Evolutionary conservation across 2,113 vertebrate species (phyloP), one percentile per base, ranked within the genome.

Genomic region (Sceloporus undulatus): DNA sequence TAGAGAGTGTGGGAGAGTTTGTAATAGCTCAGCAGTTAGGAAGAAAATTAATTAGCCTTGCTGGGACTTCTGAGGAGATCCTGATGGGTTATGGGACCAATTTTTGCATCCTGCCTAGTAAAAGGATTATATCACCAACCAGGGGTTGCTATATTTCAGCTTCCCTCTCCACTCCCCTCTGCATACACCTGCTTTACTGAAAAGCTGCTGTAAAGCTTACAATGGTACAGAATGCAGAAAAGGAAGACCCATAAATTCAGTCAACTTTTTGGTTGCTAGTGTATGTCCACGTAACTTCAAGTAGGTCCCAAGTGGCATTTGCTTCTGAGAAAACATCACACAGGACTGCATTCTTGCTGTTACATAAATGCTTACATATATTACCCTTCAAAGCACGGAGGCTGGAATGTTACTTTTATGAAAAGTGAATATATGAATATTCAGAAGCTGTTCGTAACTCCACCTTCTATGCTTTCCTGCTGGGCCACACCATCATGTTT

Each of bases 101-200:
- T 85, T 95, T 65, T 92, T 94, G 93, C 89, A 94, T 92, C 88
- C 93, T 94, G 88, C 89, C 75, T 89, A 85, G 93, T 87, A 48
- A 90, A 93, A 88, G 88, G 87, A 93, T 92, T 92, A 56, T 85
- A 78, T 87, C 65, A 87, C 94, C 91, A 88, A 85, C 91, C 89
- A 92, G 87, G 88, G 77, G 74, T 83, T 88, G 76, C 88, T 93
- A 87, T 76, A 86, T 76, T 91, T 86, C 87, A 90, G 89, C 85
- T 79, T 91, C 89, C 66, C 90, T 92, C 91, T 54, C 8, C 16
- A 21, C 38, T 14, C 88, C 92, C 91, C 92, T 88, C 56, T 1
- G 40, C 14, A 13, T 93, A 91, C 89, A 65, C 82, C 91, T 92
- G 93, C 89, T 91, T 90, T 90, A 87, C 85, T 91, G 89, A 95